Conservation (phyloP, 2,113 vertebrate species). For the Gymnocephalus cernua region DNA sequence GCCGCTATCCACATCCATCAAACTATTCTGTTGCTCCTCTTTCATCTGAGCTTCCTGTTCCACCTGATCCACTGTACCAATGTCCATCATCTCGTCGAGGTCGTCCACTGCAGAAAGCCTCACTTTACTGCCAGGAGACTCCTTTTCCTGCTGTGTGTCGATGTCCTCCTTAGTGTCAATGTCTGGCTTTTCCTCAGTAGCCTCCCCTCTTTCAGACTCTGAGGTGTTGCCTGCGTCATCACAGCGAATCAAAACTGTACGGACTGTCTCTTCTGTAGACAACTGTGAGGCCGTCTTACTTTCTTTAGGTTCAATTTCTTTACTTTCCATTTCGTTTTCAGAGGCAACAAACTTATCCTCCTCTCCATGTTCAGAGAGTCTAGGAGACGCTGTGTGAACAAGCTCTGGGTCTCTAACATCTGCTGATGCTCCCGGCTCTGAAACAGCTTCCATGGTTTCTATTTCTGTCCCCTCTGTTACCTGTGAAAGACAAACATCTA, state of each 20-base stretch:
- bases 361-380: not conserved
- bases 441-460: conserved; percentile 32
- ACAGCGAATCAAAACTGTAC: not conserved
- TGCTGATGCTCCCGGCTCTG: not conserved
- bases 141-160: not conserved
- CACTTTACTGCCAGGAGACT: not conserved
- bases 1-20: conserved; percentile 22
- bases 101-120: conserved; percentile 12
- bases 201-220: conserved; percentile 9
- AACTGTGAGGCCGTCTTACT: not conserved
- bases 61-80: conserved; percentile 75
- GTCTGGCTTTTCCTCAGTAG: not conserved
- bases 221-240: not conserved
- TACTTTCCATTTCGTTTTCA: not conserved
- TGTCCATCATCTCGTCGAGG: conserved; percentile 81
- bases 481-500: conserved; percentile 38
- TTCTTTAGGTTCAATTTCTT: conserved; percentile 1
- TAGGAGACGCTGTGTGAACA: not conserved
- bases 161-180: not conserved
- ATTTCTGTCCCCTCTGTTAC: conserved; percentile 4
- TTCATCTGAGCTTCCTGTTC: conserved; percentile 81
- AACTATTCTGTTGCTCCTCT: conserved; percentile 34
- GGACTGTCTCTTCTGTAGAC: not conserved
- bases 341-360: not conserved
- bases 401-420: conserved; percentile 10